These are phyloP conservation scores for Rhinogobio ventralis DNA, from an alignment of 2,797 vertebrate genomes.

Conservation along the genomic window DNA sequence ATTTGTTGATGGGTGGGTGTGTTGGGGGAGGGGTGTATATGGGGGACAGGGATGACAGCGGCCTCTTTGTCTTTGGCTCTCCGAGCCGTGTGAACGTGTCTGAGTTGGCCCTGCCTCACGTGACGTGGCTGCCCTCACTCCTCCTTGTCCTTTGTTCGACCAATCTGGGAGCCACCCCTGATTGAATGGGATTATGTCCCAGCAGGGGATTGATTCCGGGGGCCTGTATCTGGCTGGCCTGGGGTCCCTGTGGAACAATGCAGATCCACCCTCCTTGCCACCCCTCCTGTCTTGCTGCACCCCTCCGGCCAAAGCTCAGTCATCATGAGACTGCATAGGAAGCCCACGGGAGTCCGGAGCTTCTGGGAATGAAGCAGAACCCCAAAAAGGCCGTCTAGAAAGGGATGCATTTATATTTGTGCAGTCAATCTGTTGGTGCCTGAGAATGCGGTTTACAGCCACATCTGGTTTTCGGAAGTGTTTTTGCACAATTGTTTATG, in stretches of 20 bases:
- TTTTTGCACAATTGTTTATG: background rate
- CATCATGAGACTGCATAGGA: constrained; percentile 35
- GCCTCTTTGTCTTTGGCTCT: constrained; percentile 66
- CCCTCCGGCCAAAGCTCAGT: constrained; percentile 54
- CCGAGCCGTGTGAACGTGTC: constrained; percentile 68
- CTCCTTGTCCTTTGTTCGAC: constrained; percentile 65
- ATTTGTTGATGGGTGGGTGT: constrained; percentile 54
- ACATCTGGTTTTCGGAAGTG: constrained; percentile 34
- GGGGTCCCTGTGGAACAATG: constrained; percentile 61
- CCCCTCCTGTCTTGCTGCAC: constrained; percentile 54
- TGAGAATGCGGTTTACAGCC: constrained; percentile 54
- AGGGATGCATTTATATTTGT: constrained; percentile 5
- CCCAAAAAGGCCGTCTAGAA: constrained; percentile 4
- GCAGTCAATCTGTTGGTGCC: constrained; percentile 58
- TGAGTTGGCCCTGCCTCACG: constrained; percentile 61
- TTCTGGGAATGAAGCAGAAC: constrained; percentile 50
- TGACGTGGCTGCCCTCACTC: constrained; percentile 58
- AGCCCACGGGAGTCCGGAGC: constrained; percentile 30
- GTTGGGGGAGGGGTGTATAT: constrained; percentile 51
- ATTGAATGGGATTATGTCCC: constrained; percentile 71
- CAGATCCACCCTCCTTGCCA: constrained; percentile 45
- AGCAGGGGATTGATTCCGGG: constrained; percentile 64
- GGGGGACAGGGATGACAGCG: constrained; percentile 64
- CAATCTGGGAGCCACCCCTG: constrained; percentile 66
- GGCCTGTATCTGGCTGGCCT: constrained; percentile 57